Conservation (phyloP, 2,888 invertebrate genomes). For the Tethea ocularis region DNA sequence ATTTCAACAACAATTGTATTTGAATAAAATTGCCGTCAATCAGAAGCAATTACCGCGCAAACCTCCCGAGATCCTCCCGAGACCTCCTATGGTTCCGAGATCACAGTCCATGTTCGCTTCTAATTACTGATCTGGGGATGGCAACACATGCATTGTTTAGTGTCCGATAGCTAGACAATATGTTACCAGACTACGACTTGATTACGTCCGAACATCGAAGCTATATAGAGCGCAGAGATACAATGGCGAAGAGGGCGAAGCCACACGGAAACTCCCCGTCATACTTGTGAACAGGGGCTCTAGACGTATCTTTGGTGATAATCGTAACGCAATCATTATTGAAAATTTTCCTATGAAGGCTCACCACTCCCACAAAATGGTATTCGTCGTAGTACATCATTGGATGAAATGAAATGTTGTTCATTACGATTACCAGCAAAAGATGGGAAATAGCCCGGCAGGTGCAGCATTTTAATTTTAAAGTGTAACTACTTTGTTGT, state of each 20-base stretch:
- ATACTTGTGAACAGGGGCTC: too few species aligned
- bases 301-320: not conserved
- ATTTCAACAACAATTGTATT: not conserved
- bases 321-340: too few species aligned
- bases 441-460: too few species aligned
- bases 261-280: too few species aligned
- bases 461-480: too few species aligned
- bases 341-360: too few species aligned
- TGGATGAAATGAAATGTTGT: too few species aligned
- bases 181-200: slow-evolving; percentile 1
- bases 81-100: slow-evolving; percentile 18
- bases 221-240: not conserved
- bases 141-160: slow-evolving; percentile 11
- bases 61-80: too few species aligned
- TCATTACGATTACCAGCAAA: too few species aligned
- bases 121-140: slow-evolving; percentile 35
- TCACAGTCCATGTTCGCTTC: slow-evolving; percentile 32
- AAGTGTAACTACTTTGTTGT: too few species aligned
- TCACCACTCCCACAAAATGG: too few species aligned
- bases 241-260: not conserved
- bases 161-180: slow-evolving; percentile 2
- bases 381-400: too few species aligned
- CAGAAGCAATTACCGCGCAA: slow-evolving; percentile 13
- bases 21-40: slow-evolving; percentile 1
- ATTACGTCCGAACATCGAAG: not conserved